Base-by-base conservation (phyloP, 2,888 invertebrate species). In the Drosophila nigritarsus region DNA sequence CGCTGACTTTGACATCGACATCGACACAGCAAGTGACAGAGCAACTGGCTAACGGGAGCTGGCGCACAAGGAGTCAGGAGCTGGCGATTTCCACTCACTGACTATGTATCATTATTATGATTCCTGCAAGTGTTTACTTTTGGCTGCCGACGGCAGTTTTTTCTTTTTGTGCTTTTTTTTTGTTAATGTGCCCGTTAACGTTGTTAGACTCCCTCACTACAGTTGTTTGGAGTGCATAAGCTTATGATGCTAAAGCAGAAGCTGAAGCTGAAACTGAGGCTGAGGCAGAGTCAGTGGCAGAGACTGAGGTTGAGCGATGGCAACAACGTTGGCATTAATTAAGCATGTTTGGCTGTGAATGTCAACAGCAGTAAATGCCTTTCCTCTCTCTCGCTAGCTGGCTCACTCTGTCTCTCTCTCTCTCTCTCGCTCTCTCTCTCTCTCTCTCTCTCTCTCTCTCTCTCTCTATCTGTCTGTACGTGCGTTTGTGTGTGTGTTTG, bases 311-410 rank as follows among this genome's bases (percentile, higher is more conserved):
- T 78, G 77, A 82, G 68, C 66, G 77, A 77, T 74, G 82, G 65
- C 65, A 67, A 65, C 63, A 64, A 65, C 79, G 72, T 81, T 87
- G 89, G 88, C 89, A 87, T 90, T 89, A 90, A 89, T 89, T 89
- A 90, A 90, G 89, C 89, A 84, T 89, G 88, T 89, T 89, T 89
- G 86, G 87, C 85, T 87, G 87, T 65, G 87, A 89, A 90, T 90
- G 87, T 89, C 89, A 89, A 88, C 90, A 84, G 77, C 88, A 87
- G 83, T 70, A 80, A 71, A 68, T 79, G 68, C 71, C 60, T 67
- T 61, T 50, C 38, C 66, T 53, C 36, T 40, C 30, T 45, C 53
- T 29, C 36, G 11, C n/a, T 40, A 11, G 1, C 55, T 40, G 42
- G 42, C 29, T 18, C 20, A 15, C 56, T 32, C 27, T 30, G 6